Evolutionary conservation across 2,888 invertebrate species (phyloP).

Genomic region (Acrobasis repandana): DNA sequence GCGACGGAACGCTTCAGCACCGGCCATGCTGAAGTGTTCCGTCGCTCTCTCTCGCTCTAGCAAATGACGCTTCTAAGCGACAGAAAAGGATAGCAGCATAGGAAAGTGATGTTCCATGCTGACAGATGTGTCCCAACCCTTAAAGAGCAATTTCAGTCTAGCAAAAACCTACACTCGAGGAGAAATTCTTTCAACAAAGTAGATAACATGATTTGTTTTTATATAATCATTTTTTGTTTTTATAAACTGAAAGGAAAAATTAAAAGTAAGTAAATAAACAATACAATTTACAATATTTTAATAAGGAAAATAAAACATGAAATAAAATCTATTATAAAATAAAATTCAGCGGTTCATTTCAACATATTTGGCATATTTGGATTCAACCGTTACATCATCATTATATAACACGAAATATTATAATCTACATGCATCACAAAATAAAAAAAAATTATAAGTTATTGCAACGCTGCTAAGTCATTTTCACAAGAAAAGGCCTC

Average conservation of each 20-base stretch:
- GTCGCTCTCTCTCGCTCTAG: no score
- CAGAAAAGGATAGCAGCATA: no score
- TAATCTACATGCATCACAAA: slow-evolving; percentile 20
- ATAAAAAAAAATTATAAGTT: not conserved
- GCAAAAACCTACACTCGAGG: no score
- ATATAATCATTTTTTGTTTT: no score
- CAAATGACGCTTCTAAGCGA: no score
- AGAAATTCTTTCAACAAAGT: no score
- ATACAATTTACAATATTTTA: slow-evolving; percentile 34
- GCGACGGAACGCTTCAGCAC: no score
- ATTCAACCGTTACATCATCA: slow-evolving; percentile 9
- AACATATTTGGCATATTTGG: slow-evolving; percentile 28
- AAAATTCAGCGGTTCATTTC: slow-evolving; percentile 30
- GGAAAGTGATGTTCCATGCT: no score
- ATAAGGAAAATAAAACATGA: slow-evolving; percentile 40
- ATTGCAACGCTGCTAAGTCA: slow-evolving; percentile 52
- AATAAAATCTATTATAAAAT: slow-evolving; percentile 27
- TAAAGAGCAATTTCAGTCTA: no score
- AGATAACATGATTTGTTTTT: no score
- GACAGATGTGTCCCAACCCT: no score
- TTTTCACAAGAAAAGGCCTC: slow-evolving; percentile 61
- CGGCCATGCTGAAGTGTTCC: no score
- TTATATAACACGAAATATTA: slow-evolving; percentile 12
- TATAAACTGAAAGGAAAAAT: slow-evolving; percentile 22
- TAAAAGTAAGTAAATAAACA: slow-evolving; percentile 30